Base-by-base conservation (phyloP, 2,113 vertebrate species). In the Hydrolagus affinis region DNA sequence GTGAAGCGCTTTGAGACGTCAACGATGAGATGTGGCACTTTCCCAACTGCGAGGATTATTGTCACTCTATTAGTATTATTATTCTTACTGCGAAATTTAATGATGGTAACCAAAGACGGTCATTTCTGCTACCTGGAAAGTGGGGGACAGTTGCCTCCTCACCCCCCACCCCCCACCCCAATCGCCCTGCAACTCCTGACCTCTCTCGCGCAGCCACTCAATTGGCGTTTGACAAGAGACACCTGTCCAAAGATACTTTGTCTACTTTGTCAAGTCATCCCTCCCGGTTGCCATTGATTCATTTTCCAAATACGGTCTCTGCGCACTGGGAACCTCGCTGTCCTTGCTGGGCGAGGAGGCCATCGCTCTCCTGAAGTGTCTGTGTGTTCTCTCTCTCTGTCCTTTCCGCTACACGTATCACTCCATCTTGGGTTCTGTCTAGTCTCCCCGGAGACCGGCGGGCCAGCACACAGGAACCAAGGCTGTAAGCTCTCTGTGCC, bases 211-310 rank as follows among this genome's bases (percentile, higher is more conserved):
- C 62, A 59, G 76, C 60, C 12, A 62, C 59, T 17, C 25, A 14
- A 12, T 1, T 15, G 14, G 28, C 6, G 8, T 80, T 64, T 8
- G 28, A 80, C 23, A 80, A n/a, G 3, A 11, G 11, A 80, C 57
- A 14, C 57, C 75, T n/a, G 15, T n/a, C 57, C 59, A 78, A 78
- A 78, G 75, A 78, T 60, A 75, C n/a, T n/a, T 56, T 32, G 73
- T 75, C 30, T 44, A 75, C 32, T 78, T 78, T 78, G 56, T 78
- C 75, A 78, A 78, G 21, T 78, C 75, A 60, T 23, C 56, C 57
- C 23, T 78, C n/a, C 56, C 57, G 23, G 56, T 78, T 78, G 56
- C 75, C 75, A 78, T 60, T 78, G 57, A 78, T 59, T n/a, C 75
- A 78, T 10, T 0, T 78, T 78, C 75, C 44, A 78, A 59, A 59